Base-by-base conservation (phyloP, 2,797 vertebrate genomes). In the Natrix natrix region DNA sequence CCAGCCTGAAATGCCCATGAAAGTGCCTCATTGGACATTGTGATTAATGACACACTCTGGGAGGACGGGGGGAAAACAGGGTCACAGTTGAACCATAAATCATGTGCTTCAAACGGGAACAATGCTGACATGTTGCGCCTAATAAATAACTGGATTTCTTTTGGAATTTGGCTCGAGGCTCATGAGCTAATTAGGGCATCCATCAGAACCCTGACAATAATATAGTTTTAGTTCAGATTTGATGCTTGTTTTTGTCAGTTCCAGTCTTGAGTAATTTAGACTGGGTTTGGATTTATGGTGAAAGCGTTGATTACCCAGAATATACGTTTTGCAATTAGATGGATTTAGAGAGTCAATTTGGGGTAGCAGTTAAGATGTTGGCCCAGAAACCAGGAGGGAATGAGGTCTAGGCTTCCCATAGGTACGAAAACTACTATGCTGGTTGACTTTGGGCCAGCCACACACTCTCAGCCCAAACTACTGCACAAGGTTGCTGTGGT, bases 211-310 rank as follows among this genome's bases (percentile, higher is more conserved):
- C 55, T 56, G 55, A 56, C 13, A 56, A 5, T 48, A 48, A 57
- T 90, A 32, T 24, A 17, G 17, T 22, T 74, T 17, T 61, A 92
- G 43, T 56, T 88, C n/a, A 17, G 1, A 59, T 92, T 93, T 0
- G 0, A 48, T 74, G 94, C 92, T 91, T 95, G 87, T 48, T 48
- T 48, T 48, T 96, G 74, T 93, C 61, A 89, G 37, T 95, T 95
- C 92, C 91, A 92, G 90, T 94, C 93, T 90, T 93, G 94, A 69
- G 59, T 48, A 94, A 59, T 93, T 94, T 94, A 92, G 0, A 2
- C 43, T 54, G 93, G 93, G 94, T 91, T 94, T 94, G 88, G 66
- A 92, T 11, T 66, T 93, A 89, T 88, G 91, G 43, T 91, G n/a
- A 91, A 11, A 12, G 0, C 0, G 60, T 55, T 94, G 93, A 93